Conservation (phyloP, 2,888 invertebrate species). For the Esperia sulphurella region DNA sequence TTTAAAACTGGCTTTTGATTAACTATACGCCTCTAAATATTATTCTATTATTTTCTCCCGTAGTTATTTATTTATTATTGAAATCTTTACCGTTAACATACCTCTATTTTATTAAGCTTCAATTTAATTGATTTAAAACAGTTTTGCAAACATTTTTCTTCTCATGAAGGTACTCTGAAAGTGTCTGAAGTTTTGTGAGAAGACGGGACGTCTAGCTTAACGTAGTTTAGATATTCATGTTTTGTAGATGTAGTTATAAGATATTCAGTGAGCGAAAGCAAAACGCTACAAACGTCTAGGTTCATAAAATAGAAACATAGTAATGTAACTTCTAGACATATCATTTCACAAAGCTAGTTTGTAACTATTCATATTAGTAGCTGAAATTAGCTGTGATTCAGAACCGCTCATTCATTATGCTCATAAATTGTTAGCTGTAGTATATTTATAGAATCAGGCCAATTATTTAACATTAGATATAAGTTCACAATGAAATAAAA, state of each 20-base stretch:
- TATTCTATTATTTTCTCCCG: conserved; percentile 53
- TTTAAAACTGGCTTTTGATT: conserved; percentile 30
- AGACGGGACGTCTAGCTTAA: conserved; percentile 71
- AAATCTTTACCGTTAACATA: conserved; percentile 39
- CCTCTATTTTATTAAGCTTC: conserved; percentile 58
- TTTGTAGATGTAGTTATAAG: conserved; percentile 69
- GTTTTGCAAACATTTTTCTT: conserved; percentile 80
- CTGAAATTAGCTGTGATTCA: conserved; percentile 42
- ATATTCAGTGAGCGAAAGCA: conserved; percentile 47
- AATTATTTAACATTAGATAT: conserved; percentile 41
- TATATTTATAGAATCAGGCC: conserved; percentile 37
- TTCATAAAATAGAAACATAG: conserved; percentile 46
- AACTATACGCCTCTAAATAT: conserved; percentile 50
- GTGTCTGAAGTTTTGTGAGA: conserved; percentile 76
- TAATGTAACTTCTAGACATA: conserved; percentile 52
- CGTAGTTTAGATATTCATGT: conserved; percentile 65
- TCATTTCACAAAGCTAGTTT: conserved; percentile 53
- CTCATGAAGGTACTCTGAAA: conserved; percentile 74
- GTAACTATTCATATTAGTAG: conserved; percentile 53
- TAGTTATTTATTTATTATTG: conserved; percentile 56
- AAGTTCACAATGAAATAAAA: conserved; percentile 38
- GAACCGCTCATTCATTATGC: conserved; percentile 46
- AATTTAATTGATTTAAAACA: conserved; percentile 55
- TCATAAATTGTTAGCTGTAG: conserved; percentile 40
- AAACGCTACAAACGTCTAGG: conserved; percentile 44